Evolutionary conservation across 1,140 invertebrate species (phyloP).

Genomic region (Trichomalopsis sarcophagae): DNA sequence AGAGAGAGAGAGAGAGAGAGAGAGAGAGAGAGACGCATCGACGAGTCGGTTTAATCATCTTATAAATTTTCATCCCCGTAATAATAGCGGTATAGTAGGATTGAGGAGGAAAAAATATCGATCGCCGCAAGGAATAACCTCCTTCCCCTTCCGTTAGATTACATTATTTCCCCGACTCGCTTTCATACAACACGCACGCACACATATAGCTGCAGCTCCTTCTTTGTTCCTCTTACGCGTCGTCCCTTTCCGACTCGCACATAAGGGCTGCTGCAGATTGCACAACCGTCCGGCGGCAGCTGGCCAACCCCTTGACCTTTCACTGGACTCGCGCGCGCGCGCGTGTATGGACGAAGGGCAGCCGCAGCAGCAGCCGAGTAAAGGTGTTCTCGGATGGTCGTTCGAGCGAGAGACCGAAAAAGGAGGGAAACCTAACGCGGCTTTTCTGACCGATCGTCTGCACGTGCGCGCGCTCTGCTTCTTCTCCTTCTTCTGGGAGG

Average conservation of each 20-base stretch:
- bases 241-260: neutral
- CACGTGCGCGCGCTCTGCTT: neutral
- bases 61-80: too few relatives aligned
- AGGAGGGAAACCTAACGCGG: neutral
- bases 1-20: neutral
- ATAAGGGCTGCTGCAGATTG: slow-evolving; percentile 30
- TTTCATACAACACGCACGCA: neutral
- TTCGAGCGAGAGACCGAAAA: neutral
- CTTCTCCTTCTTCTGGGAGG: neutral
- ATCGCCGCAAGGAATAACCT: neutral
- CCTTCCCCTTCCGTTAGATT: slow-evolving; percentile 10
- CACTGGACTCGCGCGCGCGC: neutral
- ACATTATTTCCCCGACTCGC: slow-evolving; percentile 1
- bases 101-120: neutral
- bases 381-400: neutral
- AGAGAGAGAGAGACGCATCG: slow-evolving; percentile 7
- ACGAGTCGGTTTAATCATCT: too few relatives aligned
- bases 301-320: slow-evolving; percentile 53
- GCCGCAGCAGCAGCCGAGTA: neutral
- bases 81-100: too few relatives aligned
- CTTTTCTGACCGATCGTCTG: slow-evolving; percentile 22
- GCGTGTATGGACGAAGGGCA: neutral
- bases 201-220: neutral
- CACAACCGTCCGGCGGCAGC: slow-evolving; percentile 51
- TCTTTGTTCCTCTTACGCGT: slow-evolving; percentile 17